Conservation (phyloP, 2,797 vertebrate species). For the Salarias fasciatus region DNA sequence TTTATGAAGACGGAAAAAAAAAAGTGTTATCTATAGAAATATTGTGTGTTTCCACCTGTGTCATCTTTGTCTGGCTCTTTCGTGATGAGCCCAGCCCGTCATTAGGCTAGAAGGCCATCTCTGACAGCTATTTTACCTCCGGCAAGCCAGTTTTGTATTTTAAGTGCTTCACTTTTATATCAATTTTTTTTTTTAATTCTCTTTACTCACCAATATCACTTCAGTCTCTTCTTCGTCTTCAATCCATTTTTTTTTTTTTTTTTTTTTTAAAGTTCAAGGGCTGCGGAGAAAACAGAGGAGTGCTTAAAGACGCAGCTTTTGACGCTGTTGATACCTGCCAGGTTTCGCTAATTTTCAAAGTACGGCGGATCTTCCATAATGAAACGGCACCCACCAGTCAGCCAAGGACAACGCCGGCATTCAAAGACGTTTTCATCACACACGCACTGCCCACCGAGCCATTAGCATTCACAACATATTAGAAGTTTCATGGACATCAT, state of each 20-base stretch:
- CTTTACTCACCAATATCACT: conserved; percentile 69
- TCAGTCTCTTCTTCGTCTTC: conserved; percentile 59
- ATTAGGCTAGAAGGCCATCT: conserved; percentile 56
- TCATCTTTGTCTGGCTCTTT: conserved; percentile 60
- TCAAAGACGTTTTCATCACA: conserved; percentile 73
- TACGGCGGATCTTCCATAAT: conserved; percentile 65
- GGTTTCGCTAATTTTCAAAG: conserved; percentile 79
- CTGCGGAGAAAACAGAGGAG: conserved; percentile 66
- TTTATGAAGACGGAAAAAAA: background rate
- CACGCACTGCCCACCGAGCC: conserved; percentile 63
- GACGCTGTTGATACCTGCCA: conserved; percentile 75
- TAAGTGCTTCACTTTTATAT: conserved; percentile 76
- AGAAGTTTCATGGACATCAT: conserved; percentile 76
- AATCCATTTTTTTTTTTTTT: conserved; percentile 35
- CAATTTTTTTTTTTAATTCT: background rate
- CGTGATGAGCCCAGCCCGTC: conserved; percentile 54
- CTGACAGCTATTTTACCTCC: conserved; percentile 64
- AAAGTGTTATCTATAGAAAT: conserved; percentile 53
- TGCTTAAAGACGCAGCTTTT: conserved; percentile 69
- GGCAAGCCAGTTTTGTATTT: conserved; percentile 71
- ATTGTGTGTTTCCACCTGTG: conserved; percentile 13
- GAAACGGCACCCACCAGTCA: conserved; percentile 69
- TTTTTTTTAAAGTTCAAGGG: conserved; percentile 71
- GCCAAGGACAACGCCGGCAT: conserved; percentile 72
- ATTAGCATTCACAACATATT: conserved; percentile 74